Base-by-base conservation (phyloP, 2,888 invertebrate species). In the Euplagia quadripunctaria region DNA sequence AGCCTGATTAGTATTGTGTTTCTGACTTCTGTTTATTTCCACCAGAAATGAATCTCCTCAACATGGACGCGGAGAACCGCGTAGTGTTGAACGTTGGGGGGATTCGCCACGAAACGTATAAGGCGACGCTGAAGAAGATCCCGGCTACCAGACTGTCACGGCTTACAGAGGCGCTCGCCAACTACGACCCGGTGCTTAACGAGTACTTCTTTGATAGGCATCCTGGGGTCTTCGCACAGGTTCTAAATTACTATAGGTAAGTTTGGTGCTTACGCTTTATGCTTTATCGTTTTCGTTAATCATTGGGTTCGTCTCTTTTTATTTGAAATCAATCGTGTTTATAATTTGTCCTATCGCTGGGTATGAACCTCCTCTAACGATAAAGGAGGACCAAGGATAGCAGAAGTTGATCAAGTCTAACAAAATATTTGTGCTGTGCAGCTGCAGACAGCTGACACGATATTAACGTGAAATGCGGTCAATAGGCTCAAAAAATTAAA, bases 161-260 rank as follows among this genome's bases (percentile, higher is more conserved):
- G 81, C 97, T 99, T 83, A 99, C 99, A 78, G 99, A 99, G 96
- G 99, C 99, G 66, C 97, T 99, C 88, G 99, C 99, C 91, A 99
- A 99, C 96, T 99, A 99, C 96, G 99, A 99, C 96, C 99, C 99
- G 69, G 98, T 99, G 89, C 97, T 99, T 89, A 99, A 99, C 96
- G 99, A 99, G 96, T 99, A 99, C 96, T 99, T 99, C 97, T 99
- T 99, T 96, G 99, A 99, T 96, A 96, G 99, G 85, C 99, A 99
- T 96, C 99, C 99, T 52, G 99, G 99, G 71, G 99, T 97, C 85
- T 99, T 99, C 95, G 99, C 99, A 74, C 99, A 99, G 96, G 98
- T 99, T 88, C 97, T 99, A 89, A 99, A 99, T 95, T 99, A 99
- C 94, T 99, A 99, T 96, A 98, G 98, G 97, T 97, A 88, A 91